phyloP scores from a whole-genome alignment of 2,888 invertebrate species.

The Rotaria macrura region DNA sequence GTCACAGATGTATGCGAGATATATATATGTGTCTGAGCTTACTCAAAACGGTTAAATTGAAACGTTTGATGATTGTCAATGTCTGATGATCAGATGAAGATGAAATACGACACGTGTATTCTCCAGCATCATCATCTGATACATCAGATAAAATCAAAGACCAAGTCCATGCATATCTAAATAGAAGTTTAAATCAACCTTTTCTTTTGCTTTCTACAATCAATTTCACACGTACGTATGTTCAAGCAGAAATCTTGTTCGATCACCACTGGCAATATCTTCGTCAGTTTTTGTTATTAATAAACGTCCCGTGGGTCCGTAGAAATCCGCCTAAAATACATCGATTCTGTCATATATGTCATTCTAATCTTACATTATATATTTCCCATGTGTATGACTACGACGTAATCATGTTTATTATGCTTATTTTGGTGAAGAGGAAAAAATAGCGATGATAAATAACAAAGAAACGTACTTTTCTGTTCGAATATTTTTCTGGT shows the following conservation, averaged over 20 bases:
- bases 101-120: slow-evolving; percentile 26
- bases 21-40: neutral
- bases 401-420: slow-evolving; percentile 8
- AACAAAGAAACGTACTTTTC: neutral
- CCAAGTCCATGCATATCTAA: slow-evolving; percentile 31
- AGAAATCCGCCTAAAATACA: slow-evolving; percentile 14
- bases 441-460: neutral
- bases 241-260: neutral
- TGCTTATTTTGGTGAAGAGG: neutral
- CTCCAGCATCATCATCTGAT: slow-evolving; percentile 29
- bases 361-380: neutral
- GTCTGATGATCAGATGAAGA: neutral
- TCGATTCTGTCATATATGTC: neutral
- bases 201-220: too few relatives aligned
- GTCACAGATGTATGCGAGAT: neutral
- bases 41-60: slow-evolving; percentile 20
- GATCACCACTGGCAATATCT: neutral
- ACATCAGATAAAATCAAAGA: slow-evolving; percentile 25
- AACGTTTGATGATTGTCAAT: slow-evolving; percentile 13
- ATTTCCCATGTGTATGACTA: neutral
- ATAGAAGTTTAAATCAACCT: neutral
- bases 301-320: slow-evolving; percentile 16
- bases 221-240: neutral
- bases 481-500: slow-evolving; percentile 14
- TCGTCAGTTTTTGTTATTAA: slow-evolving; percentile 7